These are phyloP conservation scores for Lota lota DNA, from an alignment of 2,113 vertebrate genomes.

Conservation along the genomic window DNA sequence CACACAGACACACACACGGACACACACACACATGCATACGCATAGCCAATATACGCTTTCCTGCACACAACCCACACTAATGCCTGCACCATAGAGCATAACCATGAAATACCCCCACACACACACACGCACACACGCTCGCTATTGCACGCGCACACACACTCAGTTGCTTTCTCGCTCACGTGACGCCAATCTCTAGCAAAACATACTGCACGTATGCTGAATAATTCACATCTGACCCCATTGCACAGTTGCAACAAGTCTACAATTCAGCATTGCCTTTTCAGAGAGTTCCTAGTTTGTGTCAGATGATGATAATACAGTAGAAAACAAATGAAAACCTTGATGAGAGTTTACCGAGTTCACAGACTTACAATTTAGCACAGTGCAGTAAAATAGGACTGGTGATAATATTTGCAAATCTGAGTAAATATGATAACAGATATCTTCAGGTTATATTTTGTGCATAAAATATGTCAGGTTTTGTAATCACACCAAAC, in stretches of 20 bases:
- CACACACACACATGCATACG: neutral
- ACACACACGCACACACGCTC: neutral
- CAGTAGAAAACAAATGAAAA: neutral
- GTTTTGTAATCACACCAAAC: too few species aligned
- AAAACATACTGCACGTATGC: conserved; percentile 48
- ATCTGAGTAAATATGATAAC: too few species aligned
- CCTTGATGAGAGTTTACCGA: neutral
- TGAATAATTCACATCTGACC: conserved; percentile 70
- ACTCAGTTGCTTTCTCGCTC: conserved; percentile 5
- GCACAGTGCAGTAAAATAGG: too few species aligned
- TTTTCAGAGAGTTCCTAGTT: neutral
- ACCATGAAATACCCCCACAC: neutral
- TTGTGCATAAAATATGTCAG: too few species aligned
- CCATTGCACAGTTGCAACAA: conserved; percentile 60
- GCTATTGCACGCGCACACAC: neutral
- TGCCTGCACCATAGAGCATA: neutral
- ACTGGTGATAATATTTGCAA: too few species aligned
- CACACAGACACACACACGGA: neutral
- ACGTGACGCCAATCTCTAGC: conserved; percentile 50
- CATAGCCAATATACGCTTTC: neutral
- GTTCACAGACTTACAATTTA: neutral
- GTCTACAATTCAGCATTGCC: conserved; percentile 45
- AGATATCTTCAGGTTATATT: too few species aligned
- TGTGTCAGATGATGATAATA: neutral
- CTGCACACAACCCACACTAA: neutral